Base-by-base conservation (phyloP, 2,888 invertebrate genomes). In the Gonocerus acuteangulatus region DNA sequence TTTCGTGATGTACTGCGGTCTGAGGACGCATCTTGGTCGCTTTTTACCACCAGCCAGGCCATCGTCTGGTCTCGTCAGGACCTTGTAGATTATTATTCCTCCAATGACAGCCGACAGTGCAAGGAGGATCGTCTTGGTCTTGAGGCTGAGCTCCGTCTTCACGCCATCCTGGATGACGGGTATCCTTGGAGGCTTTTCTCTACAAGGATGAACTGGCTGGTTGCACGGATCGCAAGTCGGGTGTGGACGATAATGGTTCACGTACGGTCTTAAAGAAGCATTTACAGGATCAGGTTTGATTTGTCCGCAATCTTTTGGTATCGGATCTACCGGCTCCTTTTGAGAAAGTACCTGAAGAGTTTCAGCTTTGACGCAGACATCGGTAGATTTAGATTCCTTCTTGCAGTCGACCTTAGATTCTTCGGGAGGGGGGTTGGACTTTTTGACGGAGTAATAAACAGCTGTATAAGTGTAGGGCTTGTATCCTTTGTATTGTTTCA, bases 1-100 rank as follows among this genome's bases (percentile, higher is more conserved):
- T 85, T 79, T 78, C 9, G 60, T 62, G 62, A 68, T 62, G 49
- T 64, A 39, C 44, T 32, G 13, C 4, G 54, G 61, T 32, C 49
- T 36, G 1, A 2, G 2, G 1, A 45, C 39, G 18, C 39, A 13
- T n/a, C 52, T 47, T n/a, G 44, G 51, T 13, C 23, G 48, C 18
- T 54, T 54, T 2, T 42, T 19, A 3, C 21, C 13, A 2, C 9
- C 7, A 16, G 1, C 15, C 4, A 7, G 1, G 3, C 1, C 15
- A 1, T 13, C 42, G 0, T 23, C 9, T 15, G 36, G n/a, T 22
- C 6, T 21, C 4, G 22, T 22, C 23, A 56, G 56, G 2, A 51
- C 18, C 22, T 36, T 52, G 19, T 61, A 63, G 6, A 63, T 19
- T 3, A 63, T 36, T 7, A 47, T 21, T 7, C 57, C 61, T 3